Conservation (phyloP, 1,140 invertebrate species). For the Ostrea edulis region DNA sequence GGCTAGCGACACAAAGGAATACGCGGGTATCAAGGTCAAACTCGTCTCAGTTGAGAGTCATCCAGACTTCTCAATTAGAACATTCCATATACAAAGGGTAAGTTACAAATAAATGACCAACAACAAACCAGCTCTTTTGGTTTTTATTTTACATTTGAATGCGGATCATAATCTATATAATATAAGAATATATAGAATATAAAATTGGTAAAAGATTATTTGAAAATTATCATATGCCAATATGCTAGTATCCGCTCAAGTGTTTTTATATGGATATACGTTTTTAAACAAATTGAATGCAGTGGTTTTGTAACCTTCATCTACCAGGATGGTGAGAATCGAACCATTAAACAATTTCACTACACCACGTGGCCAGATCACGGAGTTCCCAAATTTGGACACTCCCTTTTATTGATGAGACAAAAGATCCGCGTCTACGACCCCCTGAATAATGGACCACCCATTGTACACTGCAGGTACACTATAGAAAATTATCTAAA, state of each 20-base stretch:
- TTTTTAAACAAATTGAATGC: no score
- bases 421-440: conserved; percentile 92
- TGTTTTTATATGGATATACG: no score
- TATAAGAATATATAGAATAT: no score
- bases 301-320: background rate
- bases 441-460: conserved; percentile 87
- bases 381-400: conserved; percentile 96
- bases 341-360: conserved; percentile 94
- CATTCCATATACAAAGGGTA: conserved; percentile 85
- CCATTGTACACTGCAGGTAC: conserved; percentile 87
- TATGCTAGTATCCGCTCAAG: no score
- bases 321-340: conserved; percentile 81
- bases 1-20: conserved; percentile 89
- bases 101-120: background rate
- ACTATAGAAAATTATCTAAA: background rate
- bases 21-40: conserved; percentile 93
- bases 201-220: no score
- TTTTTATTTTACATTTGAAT: no score
- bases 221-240: no score
- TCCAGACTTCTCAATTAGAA: conserved; percentile 95
- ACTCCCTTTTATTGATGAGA: conserved; percentile 96
- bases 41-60: conserved; percentile 93
- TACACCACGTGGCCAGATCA: conserved; percentile 99
- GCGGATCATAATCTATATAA: no score
- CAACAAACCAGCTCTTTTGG: background rate